Base-by-base conservation (phyloP, 92 coral and sea anemone species). In the Umimayanthus kanabou region DNA sequence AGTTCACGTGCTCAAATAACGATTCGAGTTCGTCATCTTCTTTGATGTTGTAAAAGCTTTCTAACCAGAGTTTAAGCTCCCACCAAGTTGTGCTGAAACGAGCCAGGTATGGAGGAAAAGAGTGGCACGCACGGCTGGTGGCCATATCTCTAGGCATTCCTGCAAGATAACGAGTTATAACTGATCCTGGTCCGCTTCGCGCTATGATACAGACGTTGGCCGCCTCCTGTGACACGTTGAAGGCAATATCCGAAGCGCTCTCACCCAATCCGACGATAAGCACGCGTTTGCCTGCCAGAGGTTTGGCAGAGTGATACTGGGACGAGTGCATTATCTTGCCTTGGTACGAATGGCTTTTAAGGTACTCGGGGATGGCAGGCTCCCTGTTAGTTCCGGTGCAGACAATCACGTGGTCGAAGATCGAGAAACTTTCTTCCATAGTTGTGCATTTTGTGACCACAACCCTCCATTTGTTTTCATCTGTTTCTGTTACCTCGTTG, bases 161-260 rank as follows among this genome's bases (percentile, higher is more conserved):
- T 9, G 67, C 80, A 9, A 43, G 80, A 43, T 43, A 53, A 29
- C 84, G 84, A 14, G 84, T 28, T 30, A 80, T 14, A 5, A 80
- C 84, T 30, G 28, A 45, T 77, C 80, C 80, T 11, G 80, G 80
- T 11, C 80, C 80, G 7, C 80, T 18, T n/a, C 80, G 58, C 25
- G 84, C 84, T 53, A 80, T 57, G 25, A 80, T 28, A 33, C 84
- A 80, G 71, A 80, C 71, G 37, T 77, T 67, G 23, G 58, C 64
- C 18, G 89, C 82, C 14, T 50, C 82, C 85, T 86, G 73, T 5
- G 89, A 78, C 50, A 86, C 89, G 80, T 86, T 77, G 39, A 45
- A 82, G 5, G 73, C 47, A 43, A 76, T 74, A 53, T 86, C 89
- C 26, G 82, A 76, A 20, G 66, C 89, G 39, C 83, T 77, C 25